These are phyloP conservation scores for Amyelois transitella DNA, from an alignment of 1,140 invertebrate species.

Conservation along the genomic window DNA sequence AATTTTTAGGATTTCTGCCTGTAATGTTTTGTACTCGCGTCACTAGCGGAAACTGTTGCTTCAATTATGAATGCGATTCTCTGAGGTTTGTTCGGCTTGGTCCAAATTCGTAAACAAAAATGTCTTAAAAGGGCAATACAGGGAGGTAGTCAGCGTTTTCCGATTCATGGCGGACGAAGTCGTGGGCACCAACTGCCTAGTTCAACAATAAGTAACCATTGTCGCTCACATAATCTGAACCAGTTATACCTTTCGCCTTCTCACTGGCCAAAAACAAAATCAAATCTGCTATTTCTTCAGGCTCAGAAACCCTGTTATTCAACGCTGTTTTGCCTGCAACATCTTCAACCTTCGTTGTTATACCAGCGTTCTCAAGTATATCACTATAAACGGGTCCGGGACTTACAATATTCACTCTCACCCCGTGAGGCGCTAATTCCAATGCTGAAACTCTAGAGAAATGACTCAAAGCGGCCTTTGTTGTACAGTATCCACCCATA, in stretches of 20 bases:
- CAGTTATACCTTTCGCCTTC: not conserved
- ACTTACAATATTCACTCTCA: constrained; percentile 83
- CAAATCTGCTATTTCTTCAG: not conserved
- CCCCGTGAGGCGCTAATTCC: constrained; percentile 78
- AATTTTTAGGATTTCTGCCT: no score
- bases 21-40: no score
- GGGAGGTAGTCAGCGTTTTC: no score
- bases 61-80: no score
- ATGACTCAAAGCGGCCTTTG: constrained; percentile 84
- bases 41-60: no score
- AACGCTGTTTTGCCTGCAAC: constrained; percentile 26
- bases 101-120: no score
- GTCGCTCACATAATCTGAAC: not conserved
- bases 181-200: no score
- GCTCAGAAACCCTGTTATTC: constrained; percentile 37
- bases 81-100: no score
- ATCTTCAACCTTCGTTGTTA: not conserved
- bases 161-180: no score
- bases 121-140: no score
- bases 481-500: not conserved
- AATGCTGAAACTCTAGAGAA: constrained; percentile 80
- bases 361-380: constrained; percentile 6
- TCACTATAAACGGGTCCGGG: constrained; percentile 68
- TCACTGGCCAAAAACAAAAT: not conserved
- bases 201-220: not conserved